Percentiles rank a stretch among this genome's conserved stretches.
Conservation (phyloP, 2,113 vertebrate species). For the Otolemur garnettii region DNA sequence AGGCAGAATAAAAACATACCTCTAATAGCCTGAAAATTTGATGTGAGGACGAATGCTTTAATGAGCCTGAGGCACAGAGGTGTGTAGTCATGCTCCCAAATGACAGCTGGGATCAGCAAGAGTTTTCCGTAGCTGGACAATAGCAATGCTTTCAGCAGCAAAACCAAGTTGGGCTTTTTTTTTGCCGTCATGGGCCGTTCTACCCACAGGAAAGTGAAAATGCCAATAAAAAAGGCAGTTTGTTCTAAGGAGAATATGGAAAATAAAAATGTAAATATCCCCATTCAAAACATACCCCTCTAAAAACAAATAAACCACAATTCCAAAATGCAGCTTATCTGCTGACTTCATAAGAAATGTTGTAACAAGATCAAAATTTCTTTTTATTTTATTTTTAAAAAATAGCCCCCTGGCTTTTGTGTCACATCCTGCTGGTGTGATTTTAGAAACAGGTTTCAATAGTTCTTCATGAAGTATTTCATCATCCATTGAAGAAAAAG, state of each 20-base stretch:
- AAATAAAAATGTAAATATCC: conserved; percentile 53
- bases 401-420: not conserved
- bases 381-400: not conserved
- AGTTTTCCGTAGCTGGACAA: conserved; percentile 98
- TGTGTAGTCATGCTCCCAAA: conserved; percentile 98
- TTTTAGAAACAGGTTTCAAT: not conserved
- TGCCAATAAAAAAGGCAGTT: conserved; percentile 91
- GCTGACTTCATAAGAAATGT: not conserved
- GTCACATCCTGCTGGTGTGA: not conserved
- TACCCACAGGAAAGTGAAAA: conserved; percentile 91
- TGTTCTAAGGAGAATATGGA: conserved; percentile 90
- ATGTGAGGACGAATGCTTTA: conserved; percentile 96
- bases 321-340: not conserved
- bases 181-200: conserved; percentile 80
- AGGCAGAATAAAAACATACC: conserved; percentile 85
- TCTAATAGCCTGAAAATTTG: conserved; percentile 96
- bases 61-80: conserved; percentile 95
- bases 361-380: not conserved
- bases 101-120: conserved; percentile 95
- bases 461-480: not conserved
- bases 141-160: conserved; percentile 94
- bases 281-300: not conserved
- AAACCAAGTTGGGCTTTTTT: conserved; percentile 81
- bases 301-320: not conserved
- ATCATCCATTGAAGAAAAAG: not conserved